Base-by-base conservation (phyloP, 2,888 invertebrate genomes). In the Tetragonisca angustula region DNA sequence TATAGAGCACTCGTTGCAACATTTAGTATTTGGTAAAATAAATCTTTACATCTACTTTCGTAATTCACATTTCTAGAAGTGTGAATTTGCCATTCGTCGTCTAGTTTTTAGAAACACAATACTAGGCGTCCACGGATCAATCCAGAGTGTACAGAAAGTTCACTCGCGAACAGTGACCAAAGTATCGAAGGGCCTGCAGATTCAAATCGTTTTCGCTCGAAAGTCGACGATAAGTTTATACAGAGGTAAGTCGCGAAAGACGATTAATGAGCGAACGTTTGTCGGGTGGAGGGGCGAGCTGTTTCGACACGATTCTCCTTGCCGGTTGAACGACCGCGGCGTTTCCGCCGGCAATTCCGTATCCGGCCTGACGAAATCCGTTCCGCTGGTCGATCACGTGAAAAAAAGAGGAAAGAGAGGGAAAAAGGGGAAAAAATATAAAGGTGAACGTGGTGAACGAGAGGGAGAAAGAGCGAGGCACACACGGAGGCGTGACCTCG, bases 301-400 rank as follows among this genome's bases (percentile, higher is more conserved):
- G 75, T 61, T 67, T 49, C 67, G 50, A 59, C 64, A 52, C 27
- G 69, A 50, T 71, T 54, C 64, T 61, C 24, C 65, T 82, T 54
- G 50, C 56, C 56, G 36, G 71, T 72, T 56, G 76, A 67, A 71
- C 64, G 72, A 56, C 68, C 79, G 70, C 32, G 43, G 54, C 68
- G 65, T 70, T 79, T 86, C 77, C 81, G 77, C 72, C 76, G 74
- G 81, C 80, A 74, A 49, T 75, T 64, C 72, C 50, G 75, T 69
- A 80, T 87, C 69, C 77, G 67, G 11, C 13, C 54, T 69, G 77
- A 77, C 73, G 75, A 62, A 75, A 75, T 77, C 17, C 72, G 82
- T 76, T 76, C 76, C 78, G 76, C 61, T 81, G 59, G 43, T 27
- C 70, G 79, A 61, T 65, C 74, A 65, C 75, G 73, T 50, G 19